phyloP scores from a whole-genome alignment of 2,888 invertebrate genomes.

The Tachina lurida region DNA sequence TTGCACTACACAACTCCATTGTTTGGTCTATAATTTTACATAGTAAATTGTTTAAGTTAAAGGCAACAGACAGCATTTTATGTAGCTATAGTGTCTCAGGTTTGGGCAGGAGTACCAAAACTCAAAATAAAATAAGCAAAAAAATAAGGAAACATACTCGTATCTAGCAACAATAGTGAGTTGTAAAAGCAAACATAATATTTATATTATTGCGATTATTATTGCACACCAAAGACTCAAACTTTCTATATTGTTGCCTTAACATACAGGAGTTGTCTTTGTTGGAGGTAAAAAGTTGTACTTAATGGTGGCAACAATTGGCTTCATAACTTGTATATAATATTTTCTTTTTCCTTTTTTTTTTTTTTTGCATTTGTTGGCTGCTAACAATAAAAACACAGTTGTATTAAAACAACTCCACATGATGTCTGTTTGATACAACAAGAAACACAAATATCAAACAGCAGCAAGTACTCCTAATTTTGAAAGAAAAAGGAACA shows the following conservation, averaged over 20 bases:
- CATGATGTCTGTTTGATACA: conserved; percentile 57
- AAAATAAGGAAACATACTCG: background rate
- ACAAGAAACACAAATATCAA: conserved; percentile 43
- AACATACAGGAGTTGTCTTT: conserved; percentile 1
- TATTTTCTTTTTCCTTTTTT: conserved; percentile 46
- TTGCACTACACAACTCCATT: conserved; percentile 15
- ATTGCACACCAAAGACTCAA: conserved; percentile 54
- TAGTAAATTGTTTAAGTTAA: conserved; percentile 1
- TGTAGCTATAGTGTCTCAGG: conserved; percentile 14
- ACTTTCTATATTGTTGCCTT: conserved; percentile 32
- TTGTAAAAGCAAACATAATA: conserved; percentile 58
- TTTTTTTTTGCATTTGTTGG: conserved; percentile 8
- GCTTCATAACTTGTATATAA: conserved; percentile 68
- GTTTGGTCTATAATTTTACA: conserved; percentile 34
- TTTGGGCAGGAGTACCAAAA: background rate
- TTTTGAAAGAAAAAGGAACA: background rate
- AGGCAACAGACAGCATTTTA: conserved; percentile 7
- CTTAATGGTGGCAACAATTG: conserved; percentile 65
- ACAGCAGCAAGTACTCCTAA: conserved; percentile 18
- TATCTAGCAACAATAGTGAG: conserved; percentile 19
- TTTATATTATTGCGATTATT: conserved; percentile 56
- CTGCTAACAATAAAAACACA: conserved; percentile 1
- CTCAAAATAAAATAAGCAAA: background rate
- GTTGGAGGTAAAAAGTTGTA: conserved; percentile 29
- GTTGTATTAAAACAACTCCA: conserved; percentile 33